These are phyloP conservation scores for Crenichthys baileyi DNA, from an alignment of 2,797 vertebrate species.

Conservation along the genomic window DNA sequence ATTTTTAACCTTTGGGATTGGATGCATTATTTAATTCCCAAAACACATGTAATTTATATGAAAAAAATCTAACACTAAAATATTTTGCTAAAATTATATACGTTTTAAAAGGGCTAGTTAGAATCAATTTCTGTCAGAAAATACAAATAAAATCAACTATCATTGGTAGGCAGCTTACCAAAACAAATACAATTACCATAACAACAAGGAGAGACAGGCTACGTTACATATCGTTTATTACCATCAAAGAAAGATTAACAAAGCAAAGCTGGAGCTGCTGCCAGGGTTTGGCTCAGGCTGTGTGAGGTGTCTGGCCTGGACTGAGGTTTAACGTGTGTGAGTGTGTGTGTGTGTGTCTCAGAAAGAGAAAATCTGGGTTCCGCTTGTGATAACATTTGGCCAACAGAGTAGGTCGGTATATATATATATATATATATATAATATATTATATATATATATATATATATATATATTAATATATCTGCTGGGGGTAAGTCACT, in stretches of 20 bases:
- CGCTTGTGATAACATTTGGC: conserved; percentile 63
- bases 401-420: conserved; percentile 49
- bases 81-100: background rate
- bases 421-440: conserved; percentile 1
- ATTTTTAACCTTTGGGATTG: background rate
- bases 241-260: conserved; percentile 57
- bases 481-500: conserved; percentile 41
- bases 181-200: conserved; percentile 10
- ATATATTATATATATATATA: background rate
- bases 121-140: background rate
- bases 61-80: background rate
- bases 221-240: conserved; percentile 47
- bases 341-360: conserved; percentile 16
- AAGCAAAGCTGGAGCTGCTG: conserved; percentile 57
- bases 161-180: background rate
- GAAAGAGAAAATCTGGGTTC: conserved; percentile 27
- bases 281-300: conserved; percentile 67
- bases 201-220: conserved; percentile 19
- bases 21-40: background rate
- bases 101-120: background rate
- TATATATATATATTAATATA: conserved; percentile 3
- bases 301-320: conserved; percentile 68
- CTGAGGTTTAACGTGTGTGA: conserved; percentile 40
- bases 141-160: conserved; percentile 1
- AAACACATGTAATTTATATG: background rate